phyloP scores from a whole-genome alignment of 2,888 invertebrate species.

The Amphipoea oculea region DNA sequence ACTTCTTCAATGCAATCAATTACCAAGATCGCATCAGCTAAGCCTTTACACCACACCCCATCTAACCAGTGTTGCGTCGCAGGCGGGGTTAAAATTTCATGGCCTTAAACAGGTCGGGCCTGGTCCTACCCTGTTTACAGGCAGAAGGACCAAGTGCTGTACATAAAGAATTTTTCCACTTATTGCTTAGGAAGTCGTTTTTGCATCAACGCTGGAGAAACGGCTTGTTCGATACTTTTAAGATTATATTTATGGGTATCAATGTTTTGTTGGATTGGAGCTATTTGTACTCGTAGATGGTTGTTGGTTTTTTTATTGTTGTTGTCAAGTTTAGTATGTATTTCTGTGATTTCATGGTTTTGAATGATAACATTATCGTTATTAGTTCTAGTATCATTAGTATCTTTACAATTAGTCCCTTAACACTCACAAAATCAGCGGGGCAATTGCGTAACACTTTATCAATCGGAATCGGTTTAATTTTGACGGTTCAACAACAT shows the following conservation, averaged over 20 bases:
- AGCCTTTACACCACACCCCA: conserved; percentile 49
- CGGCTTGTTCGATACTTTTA: conserved; percentile 31
- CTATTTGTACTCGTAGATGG: neutral
- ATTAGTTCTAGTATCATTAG: neutral
- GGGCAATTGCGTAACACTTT: too few relatives aligned
- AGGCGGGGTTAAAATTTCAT: conserved; percentile 80
- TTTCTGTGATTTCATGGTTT: neutral
- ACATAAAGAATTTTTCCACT: conserved; percentile 62
- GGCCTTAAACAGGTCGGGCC: conserved; percentile 77
- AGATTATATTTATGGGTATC: conserved; percentile 33
- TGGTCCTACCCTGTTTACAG: conserved; percentile 63
- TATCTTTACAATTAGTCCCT: neutral
- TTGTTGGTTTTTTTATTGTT: neutral
- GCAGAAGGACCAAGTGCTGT: conserved; percentile 55
- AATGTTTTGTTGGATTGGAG: conserved; percentile 6
- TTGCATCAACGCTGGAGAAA: conserved; percentile 41
- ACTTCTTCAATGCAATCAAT: neutral
- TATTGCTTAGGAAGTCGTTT: conserved; percentile 55
- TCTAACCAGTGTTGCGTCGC: conserved; percentile 50
- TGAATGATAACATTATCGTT: neutral
- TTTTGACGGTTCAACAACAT: too few relatives aligned
- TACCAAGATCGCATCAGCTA: conserved; percentile 42
- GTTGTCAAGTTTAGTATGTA: neutral
- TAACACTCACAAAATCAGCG: neutral
- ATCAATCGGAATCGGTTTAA: too few relatives aligned